phyloP scores from a whole-genome alignment of 2,888 invertebrate genomes.

The Fragum fragum region DNA sequence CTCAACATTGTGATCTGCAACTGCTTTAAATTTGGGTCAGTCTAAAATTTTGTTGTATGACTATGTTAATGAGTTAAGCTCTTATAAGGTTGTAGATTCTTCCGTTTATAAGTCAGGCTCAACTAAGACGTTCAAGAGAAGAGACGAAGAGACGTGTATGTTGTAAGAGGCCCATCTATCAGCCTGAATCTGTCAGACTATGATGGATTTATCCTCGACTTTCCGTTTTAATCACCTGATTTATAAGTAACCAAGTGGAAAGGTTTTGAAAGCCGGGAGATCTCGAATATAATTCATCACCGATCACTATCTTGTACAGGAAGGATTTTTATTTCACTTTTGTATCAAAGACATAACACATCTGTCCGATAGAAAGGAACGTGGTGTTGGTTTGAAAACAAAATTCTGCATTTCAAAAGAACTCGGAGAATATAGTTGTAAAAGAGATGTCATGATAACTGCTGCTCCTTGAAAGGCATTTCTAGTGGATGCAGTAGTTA shows the following conservation, averaged over 20 bases:
- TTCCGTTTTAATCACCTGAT: conserved; percentile 68
- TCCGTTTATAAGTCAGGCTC: too few species aligned
- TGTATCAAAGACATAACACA: conserved; percentile 35
- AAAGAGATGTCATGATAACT: too few species aligned
- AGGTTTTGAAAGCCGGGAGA: conserved; percentile 58
- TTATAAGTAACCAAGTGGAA: conserved; percentile 66
- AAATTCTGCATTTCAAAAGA: too few species aligned
- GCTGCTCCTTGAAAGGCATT: too few species aligned
- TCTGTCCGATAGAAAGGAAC: conserved; percentile 24
- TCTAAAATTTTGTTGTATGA: too few species aligned
- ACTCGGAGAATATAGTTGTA: too few species aligned
- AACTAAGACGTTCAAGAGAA: background rate
- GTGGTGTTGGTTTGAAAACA: too few species aligned
- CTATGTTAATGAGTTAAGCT: too few species aligned
- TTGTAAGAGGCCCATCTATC: conserved; percentile 22
- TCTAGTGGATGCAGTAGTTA: too few species aligned
- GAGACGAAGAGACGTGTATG: background rate
- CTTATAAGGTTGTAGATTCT: too few species aligned
- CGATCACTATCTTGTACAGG: conserved; percentile 43
- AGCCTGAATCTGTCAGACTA: conserved; percentile 19
- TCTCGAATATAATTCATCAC: conserved; percentile 34
- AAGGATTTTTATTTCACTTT: conserved; percentile 46
- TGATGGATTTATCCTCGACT: conserved; percentile 65
- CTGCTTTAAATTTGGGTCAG: too few species aligned
- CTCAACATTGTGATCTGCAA: too few species aligned